These are phyloP conservation scores for Drosophila cardini DNA, from an alignment of 1,140 invertebrate species.

Conservation along the genomic window DNA sequence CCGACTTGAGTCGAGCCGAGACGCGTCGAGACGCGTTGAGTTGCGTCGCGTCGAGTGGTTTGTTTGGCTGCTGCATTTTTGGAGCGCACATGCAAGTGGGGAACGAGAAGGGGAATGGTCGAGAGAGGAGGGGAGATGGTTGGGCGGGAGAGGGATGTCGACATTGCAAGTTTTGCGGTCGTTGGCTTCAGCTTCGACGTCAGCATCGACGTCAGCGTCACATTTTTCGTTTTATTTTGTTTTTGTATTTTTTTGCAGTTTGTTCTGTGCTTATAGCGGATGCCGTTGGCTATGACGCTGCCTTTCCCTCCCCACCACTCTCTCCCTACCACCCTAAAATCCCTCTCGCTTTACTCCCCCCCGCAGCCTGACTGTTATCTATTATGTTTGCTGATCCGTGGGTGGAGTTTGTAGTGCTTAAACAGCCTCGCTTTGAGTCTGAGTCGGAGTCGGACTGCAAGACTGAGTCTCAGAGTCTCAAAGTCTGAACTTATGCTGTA, in stretches of 20 bases:
- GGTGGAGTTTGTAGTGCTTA: slow-evolving; percentile 29
- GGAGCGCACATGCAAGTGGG: slow-evolving; percentile 37
- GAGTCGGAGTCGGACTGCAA: background rate
- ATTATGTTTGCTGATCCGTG: slow-evolving; percentile 21
- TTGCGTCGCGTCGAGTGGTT: slow-evolving; percentile 68
- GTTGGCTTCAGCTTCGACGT: slow-evolving; percentile 57
- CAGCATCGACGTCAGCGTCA: slow-evolving; percentile 32
- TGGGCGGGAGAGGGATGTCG: background rate
- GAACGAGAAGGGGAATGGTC: too few species aligned
- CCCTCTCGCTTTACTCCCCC: background rate
- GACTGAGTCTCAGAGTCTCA: background rate
- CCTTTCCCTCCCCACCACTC: background rate
- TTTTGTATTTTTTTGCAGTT: slow-evolving; percentile 33
- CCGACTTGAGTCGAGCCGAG: slow-evolving; percentile 1
- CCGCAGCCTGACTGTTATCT: slow-evolving; percentile 20
- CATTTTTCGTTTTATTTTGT: slow-evolving; percentile 47
- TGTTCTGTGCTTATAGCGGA: slow-evolving; percentile 53
- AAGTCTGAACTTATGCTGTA: slow-evolving; percentile 4
- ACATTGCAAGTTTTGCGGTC: slow-evolving; percentile 73
- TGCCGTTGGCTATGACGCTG: slow-evolving; percentile 36
- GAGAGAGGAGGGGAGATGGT: background rate
- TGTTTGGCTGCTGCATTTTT: slow-evolving; percentile 62
- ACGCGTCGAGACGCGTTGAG: slow-evolving; percentile 31
- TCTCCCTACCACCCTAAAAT: background rate
- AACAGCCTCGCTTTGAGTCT: slow-evolving; percentile 26